phyloP scores from a whole-genome alignment of 2,888 invertebrate species.

The Digitonthophagus gazella region DNA sequence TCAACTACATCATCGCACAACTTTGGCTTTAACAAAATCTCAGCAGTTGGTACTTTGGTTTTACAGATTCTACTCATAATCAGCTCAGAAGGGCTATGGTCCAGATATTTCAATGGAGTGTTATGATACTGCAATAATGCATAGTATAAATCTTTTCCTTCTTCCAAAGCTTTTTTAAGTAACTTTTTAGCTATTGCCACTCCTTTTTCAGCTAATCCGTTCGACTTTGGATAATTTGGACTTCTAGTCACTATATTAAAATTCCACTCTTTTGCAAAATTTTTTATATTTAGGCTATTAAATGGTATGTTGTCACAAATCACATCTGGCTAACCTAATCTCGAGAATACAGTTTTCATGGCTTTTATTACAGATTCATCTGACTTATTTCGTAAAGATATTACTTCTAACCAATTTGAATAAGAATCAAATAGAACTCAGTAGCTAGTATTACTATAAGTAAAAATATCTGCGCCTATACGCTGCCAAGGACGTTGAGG shows the following conservation, averaged over 20 bases:
- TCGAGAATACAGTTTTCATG: constrained; percentile 30
- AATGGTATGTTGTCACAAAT: constrained; percentile 34
- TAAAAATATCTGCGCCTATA: constrained; percentile 22
- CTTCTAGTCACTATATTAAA: constrained; percentile 31
- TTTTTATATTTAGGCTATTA: constrained; percentile 28
- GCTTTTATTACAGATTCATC: constrained; percentile 21
- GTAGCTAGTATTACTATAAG: constrained; percentile 29
- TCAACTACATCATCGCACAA: neutral
- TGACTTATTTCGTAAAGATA: constrained; percentile 25
- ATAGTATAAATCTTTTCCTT: constrained; percentile 23
- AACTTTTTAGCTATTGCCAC: constrained; percentile 30
- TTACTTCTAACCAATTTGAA: constrained; percentile 30
- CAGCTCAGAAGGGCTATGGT: constrained; percentile 29
- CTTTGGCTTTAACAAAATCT: constrained; percentile 3
- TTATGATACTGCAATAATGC: constrained; percentile 30
- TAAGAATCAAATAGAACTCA: constrained; percentile 32
- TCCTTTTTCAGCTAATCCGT: constrained; percentile 35
- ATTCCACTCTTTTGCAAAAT: constrained; percentile 32
- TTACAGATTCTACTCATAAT: constrained; percentile 27
- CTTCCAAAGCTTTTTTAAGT: constrained; percentile 27
- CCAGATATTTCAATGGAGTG: constrained; percentile 26
- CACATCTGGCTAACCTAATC: constrained; percentile 29
- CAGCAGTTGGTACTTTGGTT: constrained; percentile 20
- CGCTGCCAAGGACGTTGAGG: constrained; percentile 25
- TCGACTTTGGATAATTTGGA: constrained; percentile 32